Percentiles rank a stretch among this genome's conserved stretches.
phyloP scores from a whole-genome alignment of 2,113 vertebrate genomes.

The Spea multiplicata region DNA sequence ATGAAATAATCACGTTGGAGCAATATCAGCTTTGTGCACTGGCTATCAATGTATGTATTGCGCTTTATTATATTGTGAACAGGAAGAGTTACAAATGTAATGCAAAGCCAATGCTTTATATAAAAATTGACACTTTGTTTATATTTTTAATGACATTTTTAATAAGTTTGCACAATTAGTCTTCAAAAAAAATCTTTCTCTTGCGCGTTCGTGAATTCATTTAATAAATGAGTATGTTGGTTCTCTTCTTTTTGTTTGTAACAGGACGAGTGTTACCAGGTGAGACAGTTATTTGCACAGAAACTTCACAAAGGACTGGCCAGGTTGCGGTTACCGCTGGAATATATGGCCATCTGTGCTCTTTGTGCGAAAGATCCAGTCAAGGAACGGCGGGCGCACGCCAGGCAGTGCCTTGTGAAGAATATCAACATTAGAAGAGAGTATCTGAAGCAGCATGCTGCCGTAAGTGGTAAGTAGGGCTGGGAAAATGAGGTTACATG shows the following conservation, averaged over 20 bases:
- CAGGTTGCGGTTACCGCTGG: slow-evolving; percentile 89
- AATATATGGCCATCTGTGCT: slow-evolving; percentile 96
- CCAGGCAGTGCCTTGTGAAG: slow-evolving; percentile 95
- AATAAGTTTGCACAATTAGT: too few species aligned
- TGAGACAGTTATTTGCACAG: slow-evolving; percentile 94
- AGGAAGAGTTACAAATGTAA: too few species aligned
- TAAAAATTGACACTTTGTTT: too few species aligned
- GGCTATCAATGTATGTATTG: slow-evolving; percentile 88
- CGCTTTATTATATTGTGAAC: neutral
- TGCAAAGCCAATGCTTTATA: too few species aligned
- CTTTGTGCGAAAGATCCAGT: slow-evolving; percentile 97
- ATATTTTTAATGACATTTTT: too few species aligned
- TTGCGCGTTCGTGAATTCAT: too few species aligned
- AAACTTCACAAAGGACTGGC: slow-evolving; percentile 96
- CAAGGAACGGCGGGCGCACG: slow-evolving; percentile 93
- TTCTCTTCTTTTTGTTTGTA: slow-evolving; percentile 39
- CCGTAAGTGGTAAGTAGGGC: slow-evolving; percentile 85
- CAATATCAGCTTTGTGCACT: slow-evolving; percentile 95
- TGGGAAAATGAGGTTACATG: neutral
- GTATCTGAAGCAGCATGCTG: slow-evolving; percentile 96
- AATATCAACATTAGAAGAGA: slow-evolving; percentile 95
- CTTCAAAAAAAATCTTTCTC: too few species aligned
- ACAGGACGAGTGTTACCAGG: slow-evolving; percentile 98
- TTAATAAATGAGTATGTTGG: neutral
- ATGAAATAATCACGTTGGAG: slow-evolving; percentile 97